Evolutionary conservation across 1,140 invertebrate genomes (phyloP).

Genomic region (Trichonephila inaurata): DNA sequence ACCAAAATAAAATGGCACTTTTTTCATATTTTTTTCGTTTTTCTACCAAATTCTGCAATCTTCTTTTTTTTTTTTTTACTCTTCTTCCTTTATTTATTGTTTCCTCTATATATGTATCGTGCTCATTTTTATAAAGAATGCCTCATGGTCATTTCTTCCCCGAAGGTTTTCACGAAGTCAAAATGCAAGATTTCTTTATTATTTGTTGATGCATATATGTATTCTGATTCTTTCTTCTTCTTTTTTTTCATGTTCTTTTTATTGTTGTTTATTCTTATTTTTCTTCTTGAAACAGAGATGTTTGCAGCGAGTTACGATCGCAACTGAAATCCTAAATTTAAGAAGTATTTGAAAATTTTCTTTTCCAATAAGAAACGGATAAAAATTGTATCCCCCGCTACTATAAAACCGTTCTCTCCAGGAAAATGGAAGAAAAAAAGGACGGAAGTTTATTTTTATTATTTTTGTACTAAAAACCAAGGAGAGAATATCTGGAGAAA

Average conservation of each 20-base stretch:
- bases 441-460: background rate
- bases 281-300: background rate
- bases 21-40: background rate
- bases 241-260: too few species aligned
- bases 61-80: background rate
- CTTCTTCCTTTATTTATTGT: conserved; percentile 17
- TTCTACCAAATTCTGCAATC: background rate
- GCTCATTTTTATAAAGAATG: conserved; percentile 39
- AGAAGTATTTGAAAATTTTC: conserved; percentile 36
- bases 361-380: conserved; percentile 42
- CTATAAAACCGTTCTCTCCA: background rate
- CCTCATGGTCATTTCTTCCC: conserved; percentile 34
- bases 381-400: conserved; percentile 26
- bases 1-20: conserved; percentile 21
- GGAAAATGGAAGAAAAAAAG: background rate
- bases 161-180: background rate
- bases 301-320: conserved; percentile 4
- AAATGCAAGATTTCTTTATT: conserved; percentile 36
- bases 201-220: conserved; percentile 6
- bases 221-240: background rate
- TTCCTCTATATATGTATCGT: conserved; percentile 13
- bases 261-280: background rate
- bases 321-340: background rate
- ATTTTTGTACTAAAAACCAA: conserved; percentile 10
- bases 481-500: background rate